phyloP scores from a whole-genome alignment of 2,113 vertebrate species.

The Nothoprocta pentlandii region DNA sequence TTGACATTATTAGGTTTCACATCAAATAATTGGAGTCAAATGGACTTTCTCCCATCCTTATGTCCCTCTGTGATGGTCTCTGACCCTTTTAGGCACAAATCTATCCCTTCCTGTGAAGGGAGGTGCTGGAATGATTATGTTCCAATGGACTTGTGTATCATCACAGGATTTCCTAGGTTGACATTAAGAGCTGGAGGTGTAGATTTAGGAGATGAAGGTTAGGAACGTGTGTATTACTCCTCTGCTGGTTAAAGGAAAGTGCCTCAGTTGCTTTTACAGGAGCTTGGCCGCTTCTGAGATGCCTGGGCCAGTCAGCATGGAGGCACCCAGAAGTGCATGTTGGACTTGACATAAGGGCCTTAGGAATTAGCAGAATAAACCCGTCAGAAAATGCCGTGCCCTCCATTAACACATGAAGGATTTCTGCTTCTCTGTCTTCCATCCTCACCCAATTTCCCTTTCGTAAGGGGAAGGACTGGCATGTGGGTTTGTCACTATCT shows the following conservation, averaged over 20 bases:
- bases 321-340: rapidly evolving
- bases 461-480: background rate
- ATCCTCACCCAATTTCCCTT: background rate
- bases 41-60: background rate
- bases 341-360: background rate
- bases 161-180: background rate
- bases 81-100: background rate
- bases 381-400: rapidly evolving
- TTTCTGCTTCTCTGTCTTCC: background rate
- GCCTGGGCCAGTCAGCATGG: background rate
- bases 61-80: background rate
- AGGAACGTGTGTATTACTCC: background rate
- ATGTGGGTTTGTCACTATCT: background rate
- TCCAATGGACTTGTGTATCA: background rate
- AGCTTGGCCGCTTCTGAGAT: background rate
- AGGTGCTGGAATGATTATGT: background rate
- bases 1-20: background rate
- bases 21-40: background rate
- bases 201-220: background rate
- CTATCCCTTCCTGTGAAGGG: background rate
- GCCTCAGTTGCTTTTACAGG: background rate
- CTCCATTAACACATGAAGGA: background rate
- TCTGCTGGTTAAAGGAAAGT: background rate
- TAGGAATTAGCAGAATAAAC: background rate
- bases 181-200: background rate